phyloP scores from a whole-genome alignment of 2,888 invertebrate genomes.

The Scelioninae gen. 1 region DNA sequence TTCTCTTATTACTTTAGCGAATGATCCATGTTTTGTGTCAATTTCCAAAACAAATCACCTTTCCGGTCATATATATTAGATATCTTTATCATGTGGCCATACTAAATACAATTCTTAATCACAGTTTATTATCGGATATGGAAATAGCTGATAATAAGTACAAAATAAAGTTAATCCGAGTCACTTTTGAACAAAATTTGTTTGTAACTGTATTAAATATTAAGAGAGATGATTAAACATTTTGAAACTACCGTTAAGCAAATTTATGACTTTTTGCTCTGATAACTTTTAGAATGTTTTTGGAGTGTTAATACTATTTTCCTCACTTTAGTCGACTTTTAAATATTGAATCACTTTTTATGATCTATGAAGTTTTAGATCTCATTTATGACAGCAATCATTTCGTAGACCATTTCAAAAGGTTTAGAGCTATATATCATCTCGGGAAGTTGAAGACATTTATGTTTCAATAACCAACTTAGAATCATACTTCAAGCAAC shows the following conservation, averaged over 20 bases:
- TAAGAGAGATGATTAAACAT: background rate
- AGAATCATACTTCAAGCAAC: constrained; percentile 11
- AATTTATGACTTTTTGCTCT: constrained; percentile 4
- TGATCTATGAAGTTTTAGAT: constrained; percentile 48
- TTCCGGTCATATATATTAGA: background rate
- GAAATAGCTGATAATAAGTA: no score
- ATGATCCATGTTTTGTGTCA: background rate
- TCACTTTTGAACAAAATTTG: background rate
- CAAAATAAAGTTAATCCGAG: no score
- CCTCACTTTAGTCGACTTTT: constrained; percentile 7
- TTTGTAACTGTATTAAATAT: background rate
- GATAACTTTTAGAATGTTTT: constrained; percentile 19
- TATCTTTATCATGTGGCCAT: background rate
- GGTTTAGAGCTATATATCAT: constrained; percentile 43
- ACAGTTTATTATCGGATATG: no score
- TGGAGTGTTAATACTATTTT: constrained; percentile 7
- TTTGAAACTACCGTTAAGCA: constrained; percentile 3
- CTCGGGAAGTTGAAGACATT: constrained; percentile 38
- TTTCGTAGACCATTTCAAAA: constrained; percentile 34
- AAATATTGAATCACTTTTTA: constrained; percentile 40
- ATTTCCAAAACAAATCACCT: background rate
- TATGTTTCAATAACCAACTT: constrained; percentile 55
- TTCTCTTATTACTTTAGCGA: constrained; percentile 15
- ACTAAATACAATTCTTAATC: no score
- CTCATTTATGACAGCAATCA: constrained; percentile 45